Evolutionary conservation across 2,113 vertebrate genomes (phyloP).

Genomic region (Perca flavescens): DNA sequence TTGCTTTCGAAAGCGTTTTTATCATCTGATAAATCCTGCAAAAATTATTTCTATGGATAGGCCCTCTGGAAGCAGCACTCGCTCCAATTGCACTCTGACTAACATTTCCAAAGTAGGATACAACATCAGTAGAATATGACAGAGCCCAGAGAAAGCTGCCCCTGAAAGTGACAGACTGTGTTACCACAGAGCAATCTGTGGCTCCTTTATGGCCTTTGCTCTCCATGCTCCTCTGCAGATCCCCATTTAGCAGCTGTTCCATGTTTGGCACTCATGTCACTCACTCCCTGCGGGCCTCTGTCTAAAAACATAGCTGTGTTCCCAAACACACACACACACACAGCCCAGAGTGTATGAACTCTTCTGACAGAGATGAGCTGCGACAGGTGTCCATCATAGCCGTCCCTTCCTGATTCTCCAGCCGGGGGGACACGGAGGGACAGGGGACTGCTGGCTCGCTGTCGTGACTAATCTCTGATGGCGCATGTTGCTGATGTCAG

Average conservation of each 20-base stretch:
- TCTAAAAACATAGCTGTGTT: constrained; percentile 55
- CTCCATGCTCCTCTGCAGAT: constrained; percentile 32
- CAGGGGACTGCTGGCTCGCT: constrained; percentile 44
- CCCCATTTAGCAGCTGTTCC: constrained; percentile 71
- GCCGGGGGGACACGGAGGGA: constrained; percentile 29
- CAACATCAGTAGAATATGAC: constrained; percentile 35
- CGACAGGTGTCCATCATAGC: constrained; percentile 73
- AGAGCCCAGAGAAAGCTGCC: constrained; percentile 23
- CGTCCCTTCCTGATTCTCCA: constrained; percentile 29
- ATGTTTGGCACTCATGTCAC: constrained; percentile 46
- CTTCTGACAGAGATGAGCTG: constrained; percentile 59
- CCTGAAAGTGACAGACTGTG: constrained; percentile 31
- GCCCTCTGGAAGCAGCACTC: constrained; percentile 11
- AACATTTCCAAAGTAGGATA: constrained; percentile 43
- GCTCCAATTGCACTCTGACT: neutral
- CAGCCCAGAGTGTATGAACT: constrained; percentile 18
- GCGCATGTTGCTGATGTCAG: constrained; percentile 59
- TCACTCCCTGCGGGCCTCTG: constrained; percentile 46
- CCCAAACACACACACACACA: neutral
- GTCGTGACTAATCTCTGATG: constrained; percentile 60
- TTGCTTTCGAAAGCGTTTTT: neutral
- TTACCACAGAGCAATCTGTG: constrained; percentile 45
- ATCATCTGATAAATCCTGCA: constrained; percentile 28
- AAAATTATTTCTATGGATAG: constrained; percentile 21
- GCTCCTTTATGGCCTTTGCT: constrained; percentile 28